Base-by-base conservation (phyloP, 2,797 vertebrate species). In the Coilia nasus region DNA sequence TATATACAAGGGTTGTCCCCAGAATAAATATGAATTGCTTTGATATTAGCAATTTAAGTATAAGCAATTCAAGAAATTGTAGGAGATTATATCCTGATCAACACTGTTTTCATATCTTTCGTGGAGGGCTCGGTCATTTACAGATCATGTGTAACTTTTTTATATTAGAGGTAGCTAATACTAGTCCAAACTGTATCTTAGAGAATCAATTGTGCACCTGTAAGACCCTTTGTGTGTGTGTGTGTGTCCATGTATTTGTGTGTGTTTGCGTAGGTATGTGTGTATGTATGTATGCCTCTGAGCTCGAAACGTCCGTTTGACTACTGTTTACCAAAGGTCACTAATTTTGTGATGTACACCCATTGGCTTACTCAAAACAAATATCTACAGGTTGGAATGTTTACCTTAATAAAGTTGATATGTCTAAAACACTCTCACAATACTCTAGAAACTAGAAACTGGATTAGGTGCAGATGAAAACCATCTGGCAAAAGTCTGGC, bases 191-290 rank as follows among this genome's bases (percentile, higher is more conserved):
- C 12, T 6, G 3, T 71, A 71, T 31, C 31, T 71, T 35, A 71
- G 71, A 9, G 14, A 54, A 9, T 54, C 50, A 54, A 9, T 23
- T 60, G 21, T 60, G 21, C 57, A 64, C 60, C 90, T 92, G 89
- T 90, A 86, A 86, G 85, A 83, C 89, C 88, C 94, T 93, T 91
- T 90, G 93, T 60, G 56, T 59, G 14, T 59, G 56, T 59, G 14
- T 59, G 59, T 21, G n/a, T 75, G 67, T 75, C 11, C 35, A 28
- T 75, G 67, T 75, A 10, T 75, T 28, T 35, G 28, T 75, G 67
- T 75, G 28, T 31, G 28, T 71, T 23, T 71, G 64, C 28, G 64
- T 31, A 23, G 28, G 64, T 31, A n/a, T 71, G 64, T 31, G 28
- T 71, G 67, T 35, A n/a, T 35, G 67, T 71, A 10, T 35, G 28